Evolutionary conservation across 2,888 invertebrate species (phyloP), one percentile per base, ranked within the genome.

Genomic region (Harmothoe impar): DNA sequence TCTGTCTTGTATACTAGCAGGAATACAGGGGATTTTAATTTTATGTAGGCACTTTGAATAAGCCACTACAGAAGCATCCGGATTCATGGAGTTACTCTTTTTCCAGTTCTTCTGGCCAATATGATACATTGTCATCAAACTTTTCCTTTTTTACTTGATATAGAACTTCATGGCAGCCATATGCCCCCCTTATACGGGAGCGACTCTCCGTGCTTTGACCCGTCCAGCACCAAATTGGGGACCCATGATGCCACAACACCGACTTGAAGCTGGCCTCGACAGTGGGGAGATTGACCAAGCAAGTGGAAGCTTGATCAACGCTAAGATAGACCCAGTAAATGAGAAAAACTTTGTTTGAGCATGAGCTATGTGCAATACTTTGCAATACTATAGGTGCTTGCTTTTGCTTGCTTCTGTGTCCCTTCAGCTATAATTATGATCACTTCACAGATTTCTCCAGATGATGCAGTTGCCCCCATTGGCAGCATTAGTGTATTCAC

Each of bases 161-260:
- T 35, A 84, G 84, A 84, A 84, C 23, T 84, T 84, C 12, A 84
- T 17, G 15, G 1, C 0, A 35, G 23, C 35, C 17, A 17, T 84
- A 23, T 0, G 15, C 20, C 25, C 20, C 10, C 84, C 84, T 10
- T 84, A 35, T 10, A 84, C 84, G 25, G 84, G 84, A 15, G 84
- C 17, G 3, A 54, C 88, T 0, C 15, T 56, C 17, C 52, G 54
- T 12, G 33, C 33, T n/a, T n/a, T 88, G 56, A 31, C 31, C 54
- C 23, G 33, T 20, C 52, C 88, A 5, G 33, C 52, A 1, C 29
- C 56, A 25, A 54, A 54, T 17, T 88, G 88, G 88, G 54, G 52
- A 12, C 56, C 56, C 0, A 72, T 72, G 72, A 72, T 72, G 72
- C 29, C 72, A 15, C 72, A 72, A 25, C 72, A 72, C 72, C 72